phyloP scores from a whole-genome alignment of 2,113 vertebrate genomes.

The Eulemur macaco region DNA sequence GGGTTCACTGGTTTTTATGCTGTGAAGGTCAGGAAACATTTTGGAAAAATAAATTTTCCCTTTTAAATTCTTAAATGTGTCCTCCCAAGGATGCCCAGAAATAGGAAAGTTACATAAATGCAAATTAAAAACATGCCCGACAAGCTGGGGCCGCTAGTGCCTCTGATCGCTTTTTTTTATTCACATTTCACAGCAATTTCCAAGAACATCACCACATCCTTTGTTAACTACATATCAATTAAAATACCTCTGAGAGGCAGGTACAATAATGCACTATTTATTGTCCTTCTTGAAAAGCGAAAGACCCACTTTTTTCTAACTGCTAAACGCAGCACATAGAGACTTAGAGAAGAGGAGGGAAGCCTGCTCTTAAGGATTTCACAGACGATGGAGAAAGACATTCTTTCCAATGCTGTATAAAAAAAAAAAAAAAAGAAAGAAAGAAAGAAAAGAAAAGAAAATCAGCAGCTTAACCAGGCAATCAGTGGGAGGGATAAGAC shows the following conservation, averaged over 20 bases:
- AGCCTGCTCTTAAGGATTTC: slow-evolving; percentile 42
- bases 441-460: background rate
- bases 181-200: slow-evolving; percentile 66
- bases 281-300: slow-evolving; percentile 41
- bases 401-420: background rate
- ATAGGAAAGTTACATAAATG: slow-evolving; percentile 74
- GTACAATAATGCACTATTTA: slow-evolving; percentile 7
- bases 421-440: background rate
- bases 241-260: slow-evolving; percentile 63
- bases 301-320: slow-evolving; percentile 54
- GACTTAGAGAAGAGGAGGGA: background rate
- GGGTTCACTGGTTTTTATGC: slow-evolving; percentile 53
- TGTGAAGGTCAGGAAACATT: slow-evolving; percentile 66
- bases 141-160: slow-evolving; percentile 8
- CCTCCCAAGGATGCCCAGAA: slow-evolving; percentile 43
- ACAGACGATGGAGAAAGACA: slow-evolving; percentile 60
- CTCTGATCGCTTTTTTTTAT: slow-evolving; percentile 27
- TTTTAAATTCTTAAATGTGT: slow-evolving; percentile 55
- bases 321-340: background rate
- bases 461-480: slow-evolving; percentile 40
- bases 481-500: slow-evolving; percentile 25
- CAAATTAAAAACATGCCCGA: slow-evolving; percentile 67
- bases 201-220: slow-evolving; percentile 25
- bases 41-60: slow-evolving; percentile 47
- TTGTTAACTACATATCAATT: slow-evolving; percentile 67